Evolutionary conservation across 1,140 invertebrate species (phyloP).

Genomic region (Aphis gossypii): DNA sequence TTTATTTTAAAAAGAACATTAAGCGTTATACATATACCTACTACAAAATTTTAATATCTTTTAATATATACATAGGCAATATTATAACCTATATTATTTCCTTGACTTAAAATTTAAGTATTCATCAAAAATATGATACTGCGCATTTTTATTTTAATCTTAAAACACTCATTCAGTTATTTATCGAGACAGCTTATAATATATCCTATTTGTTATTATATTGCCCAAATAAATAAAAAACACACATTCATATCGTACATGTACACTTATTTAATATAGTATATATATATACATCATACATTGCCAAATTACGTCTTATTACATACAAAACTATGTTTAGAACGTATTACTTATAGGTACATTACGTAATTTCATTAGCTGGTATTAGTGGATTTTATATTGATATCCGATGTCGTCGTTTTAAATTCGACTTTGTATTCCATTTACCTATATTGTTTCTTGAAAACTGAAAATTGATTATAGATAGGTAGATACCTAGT

Average conservation of each 20-base stretch:
- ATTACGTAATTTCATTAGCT: too few species aligned
- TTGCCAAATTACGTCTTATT: not conserved
- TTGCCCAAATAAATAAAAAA: not conserved
- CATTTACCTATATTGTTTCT: not conserved
- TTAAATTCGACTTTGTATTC: not conserved
- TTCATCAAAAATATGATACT: not conserved
- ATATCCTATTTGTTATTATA: not conserved
- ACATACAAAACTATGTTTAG: too few species aligned
- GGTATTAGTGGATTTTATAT: not conserved
- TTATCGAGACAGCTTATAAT: not conserved
- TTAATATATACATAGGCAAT: not conserved
- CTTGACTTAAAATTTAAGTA: not conserved
- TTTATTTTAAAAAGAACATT: slow-evolving; percentile 14
- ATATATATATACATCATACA: not conserved
- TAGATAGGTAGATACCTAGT: not conserved
- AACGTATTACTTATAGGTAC: too few species aligned
- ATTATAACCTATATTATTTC: not conserved
- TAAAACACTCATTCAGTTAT: not conserved
- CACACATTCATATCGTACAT: not conserved
- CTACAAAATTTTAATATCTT: not conserved
- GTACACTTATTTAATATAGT: not conserved
- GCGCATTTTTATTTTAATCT: slow-evolving; percentile 8
- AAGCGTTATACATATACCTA: not conserved
- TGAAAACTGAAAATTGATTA: not conserved
- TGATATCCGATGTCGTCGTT: not conserved